Conservation (phyloP, 1,140 invertebrate species). For the Penaeus indicus region DNA sequence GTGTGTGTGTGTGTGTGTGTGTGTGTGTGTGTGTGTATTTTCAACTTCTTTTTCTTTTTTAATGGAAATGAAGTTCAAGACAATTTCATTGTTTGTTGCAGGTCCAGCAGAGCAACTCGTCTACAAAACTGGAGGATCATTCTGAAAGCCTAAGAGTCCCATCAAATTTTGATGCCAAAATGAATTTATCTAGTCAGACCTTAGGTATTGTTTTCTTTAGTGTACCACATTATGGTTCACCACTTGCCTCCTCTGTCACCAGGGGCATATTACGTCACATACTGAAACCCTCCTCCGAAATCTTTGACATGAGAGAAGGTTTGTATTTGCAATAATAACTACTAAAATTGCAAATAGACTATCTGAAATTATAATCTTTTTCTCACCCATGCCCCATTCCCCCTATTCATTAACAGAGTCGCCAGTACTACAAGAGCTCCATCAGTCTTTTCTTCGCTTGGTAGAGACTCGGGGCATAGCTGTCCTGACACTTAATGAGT, state of each 20-base stretch:
- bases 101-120: no score
- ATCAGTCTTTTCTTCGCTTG: constrained; percentile 13
- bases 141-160: background rate
- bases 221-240: constrained; percentile 57
- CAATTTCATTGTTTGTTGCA: no score
- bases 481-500: constrained; percentile 30
- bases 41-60: no score
- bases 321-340: background rate
- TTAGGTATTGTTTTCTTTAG: constrained; percentile 49
- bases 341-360: background rate
- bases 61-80: no score
- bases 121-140: no score
- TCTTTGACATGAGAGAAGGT: constrained; percentile 58
- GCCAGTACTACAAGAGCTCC: background rate
- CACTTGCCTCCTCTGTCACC: constrained; percentile 37
- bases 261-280: constrained; percentile 9
- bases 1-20: no score
- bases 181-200: constrained; percentile 14
- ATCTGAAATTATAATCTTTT: background rate
- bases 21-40: no score
- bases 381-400: background rate
- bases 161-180: background rate
- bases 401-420: background rate
- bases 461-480: background rate
- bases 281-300: constrained; percentile 33